phyloP scores from a whole-genome alignment of 1,140 invertebrate species.

The Drosophila lacteicornis region DNA sequence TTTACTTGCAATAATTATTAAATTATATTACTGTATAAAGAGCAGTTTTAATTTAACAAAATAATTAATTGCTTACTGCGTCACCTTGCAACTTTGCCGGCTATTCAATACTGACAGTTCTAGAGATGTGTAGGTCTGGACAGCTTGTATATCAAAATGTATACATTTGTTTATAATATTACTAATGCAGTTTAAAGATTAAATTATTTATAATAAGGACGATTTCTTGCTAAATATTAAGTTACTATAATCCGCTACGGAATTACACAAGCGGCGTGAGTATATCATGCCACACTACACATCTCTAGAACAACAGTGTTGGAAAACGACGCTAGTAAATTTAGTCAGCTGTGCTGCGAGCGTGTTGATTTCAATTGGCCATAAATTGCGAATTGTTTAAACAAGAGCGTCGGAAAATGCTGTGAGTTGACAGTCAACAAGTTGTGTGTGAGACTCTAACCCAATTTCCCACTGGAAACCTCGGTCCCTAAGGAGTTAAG shows the following conservation, averaged over 20 bases:
- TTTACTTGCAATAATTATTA: too few species aligned
- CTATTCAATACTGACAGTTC: not conserved
- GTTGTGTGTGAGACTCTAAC: not conserved
- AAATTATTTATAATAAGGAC: not conserved
- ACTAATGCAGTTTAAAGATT: too few species aligned
- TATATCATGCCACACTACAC: not conserved
- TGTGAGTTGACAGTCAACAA: slow-evolving; percentile 3
- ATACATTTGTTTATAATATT: not conserved
- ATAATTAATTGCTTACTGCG: not conserved
- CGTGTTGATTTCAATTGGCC: slow-evolving; percentile 30
- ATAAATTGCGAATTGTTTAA: slow-evolving; percentile 29
- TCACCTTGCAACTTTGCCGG: slow-evolving; percentile 12
- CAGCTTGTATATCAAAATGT: not conserved
- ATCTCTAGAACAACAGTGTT: slow-evolving; percentile 28
- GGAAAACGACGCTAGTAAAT: not conserved
- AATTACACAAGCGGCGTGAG: too few species aligned
- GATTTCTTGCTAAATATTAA: accelerated
- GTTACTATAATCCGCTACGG: not conserved
- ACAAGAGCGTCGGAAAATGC: slow-evolving; percentile 16
- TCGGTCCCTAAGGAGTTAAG: not conserved
- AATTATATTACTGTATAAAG: not conserved
- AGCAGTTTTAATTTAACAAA: not conserved
- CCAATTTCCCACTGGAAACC: not conserved
- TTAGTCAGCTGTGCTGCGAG: slow-evolving; percentile 29
- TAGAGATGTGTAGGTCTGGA: slow-evolving; percentile 4